Evolutionary conservation across 2,797 vertebrate genomes (phyloP).

Genomic region (Octomys mimax): DNA sequence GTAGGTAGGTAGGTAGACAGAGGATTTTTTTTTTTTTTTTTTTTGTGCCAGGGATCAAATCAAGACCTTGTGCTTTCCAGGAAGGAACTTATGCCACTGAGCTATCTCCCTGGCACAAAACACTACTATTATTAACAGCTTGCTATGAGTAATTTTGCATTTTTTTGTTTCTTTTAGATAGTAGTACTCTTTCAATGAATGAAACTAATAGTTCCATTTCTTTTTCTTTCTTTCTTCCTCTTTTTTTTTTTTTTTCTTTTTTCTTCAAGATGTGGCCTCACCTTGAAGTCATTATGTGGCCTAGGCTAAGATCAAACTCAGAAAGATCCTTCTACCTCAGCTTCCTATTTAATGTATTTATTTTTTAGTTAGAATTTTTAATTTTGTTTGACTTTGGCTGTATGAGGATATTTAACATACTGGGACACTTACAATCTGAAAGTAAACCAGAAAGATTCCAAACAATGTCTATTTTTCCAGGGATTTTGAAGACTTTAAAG

Average conservation of each 20-base stretch:
- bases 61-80: too few relatives aligned
- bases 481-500: background rate
- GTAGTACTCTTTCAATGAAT: constrained; percentile 50
- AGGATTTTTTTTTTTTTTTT: too few relatives aligned
- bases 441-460: constrained; percentile 51
- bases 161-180: constrained; percentile 43
- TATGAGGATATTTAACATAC: constrained; percentile 46
- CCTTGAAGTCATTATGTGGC: background rate
- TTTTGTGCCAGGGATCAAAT: too few relatives aligned
- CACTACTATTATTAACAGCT: constrained; percentile 32
- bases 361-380: constrained; percentile 62
- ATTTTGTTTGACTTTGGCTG: constrained; percentile 45
- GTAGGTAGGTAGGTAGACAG: too few relatives aligned
- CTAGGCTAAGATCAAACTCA: background rate
- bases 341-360: constrained; percentile 53
- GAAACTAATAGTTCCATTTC: constrained; percentile 51
- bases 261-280: background rate
- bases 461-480: constrained; percentile 32
- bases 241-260: background rate
- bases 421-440: constrained; percentile 53
- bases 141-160: constrained; percentile 32
- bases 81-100: too few relatives aligned
- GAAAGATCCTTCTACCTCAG: background rate
- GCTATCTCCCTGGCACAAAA: too few relatives aligned
- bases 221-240: background rate